A percentile compares a stretch with the other conserved stretches of the same genome.
Conservation (phyloP, 2,113 vertebrate species). For the Hylia prasina region DNA sequence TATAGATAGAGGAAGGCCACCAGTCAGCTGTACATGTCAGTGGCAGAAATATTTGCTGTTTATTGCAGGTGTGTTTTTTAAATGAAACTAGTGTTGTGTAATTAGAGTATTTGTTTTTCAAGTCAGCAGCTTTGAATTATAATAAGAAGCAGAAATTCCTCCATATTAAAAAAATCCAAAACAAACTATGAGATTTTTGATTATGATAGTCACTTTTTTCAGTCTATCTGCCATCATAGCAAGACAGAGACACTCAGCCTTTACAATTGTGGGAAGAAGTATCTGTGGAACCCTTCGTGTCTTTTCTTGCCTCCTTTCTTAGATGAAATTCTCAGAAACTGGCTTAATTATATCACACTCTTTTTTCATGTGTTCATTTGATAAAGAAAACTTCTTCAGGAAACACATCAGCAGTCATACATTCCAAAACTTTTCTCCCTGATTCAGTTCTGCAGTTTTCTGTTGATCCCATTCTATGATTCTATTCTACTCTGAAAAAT, state of each 20-base stretch:
- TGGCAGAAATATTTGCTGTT: not conserved
- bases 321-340: not conserved
- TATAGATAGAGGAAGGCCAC: not conserved
- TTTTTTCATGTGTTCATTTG: not conserved
- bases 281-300: accelerated
- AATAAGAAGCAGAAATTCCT: not conserved
- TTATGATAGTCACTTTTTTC: not conserved
- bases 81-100: not conserved
- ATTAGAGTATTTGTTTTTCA: not conserved
- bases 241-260: not conserved
- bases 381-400: not conserved
- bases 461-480: not conserved
- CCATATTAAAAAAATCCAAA: not conserved
- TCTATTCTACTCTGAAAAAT: not conserved
- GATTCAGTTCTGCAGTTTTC: not conserved
- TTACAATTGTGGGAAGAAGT: not conserved
- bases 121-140: not conserved
- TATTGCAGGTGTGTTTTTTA: not conserved
- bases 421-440: not conserved
- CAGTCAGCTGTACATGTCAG: not conserved
- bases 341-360: not conserved
- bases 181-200: not conserved
- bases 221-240: not conserved
- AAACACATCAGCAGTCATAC: not conserved
- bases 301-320: not conserved